These are phyloP conservation scores for Suncus etruscus DNA, from an alignment of 2,113 vertebrate genomes.

Conservation along the genomic window DNA sequence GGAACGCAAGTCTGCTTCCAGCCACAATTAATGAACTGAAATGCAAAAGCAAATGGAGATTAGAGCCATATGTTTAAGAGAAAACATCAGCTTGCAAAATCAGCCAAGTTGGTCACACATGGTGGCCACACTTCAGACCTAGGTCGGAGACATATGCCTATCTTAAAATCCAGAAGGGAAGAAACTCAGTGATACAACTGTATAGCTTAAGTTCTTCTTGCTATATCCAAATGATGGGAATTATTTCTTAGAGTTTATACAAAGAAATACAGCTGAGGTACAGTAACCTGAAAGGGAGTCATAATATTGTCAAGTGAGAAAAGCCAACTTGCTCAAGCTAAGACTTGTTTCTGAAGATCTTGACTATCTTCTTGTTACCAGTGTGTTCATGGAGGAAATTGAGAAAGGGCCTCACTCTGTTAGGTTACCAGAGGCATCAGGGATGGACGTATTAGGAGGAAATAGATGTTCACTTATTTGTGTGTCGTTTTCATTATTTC, in stretches of 20 bases:
- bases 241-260: not conserved
- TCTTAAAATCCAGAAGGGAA: not conserved
- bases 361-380: not conserved
- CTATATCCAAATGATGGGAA: not conserved
- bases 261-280: not conserved
- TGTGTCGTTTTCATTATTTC: slow-evolving; percentile 10
- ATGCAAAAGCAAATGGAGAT: slow-evolving; percentile 30
- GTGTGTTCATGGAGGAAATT: not conserved
- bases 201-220: not conserved
- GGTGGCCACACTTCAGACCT: not conserved
- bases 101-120: not conserved
- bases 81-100: slow-evolving; percentile 2
- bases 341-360: not conserved
- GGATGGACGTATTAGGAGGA: not conserved
- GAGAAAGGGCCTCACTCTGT: not conserved
- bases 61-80: not conserved
- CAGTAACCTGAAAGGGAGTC: not conserved
- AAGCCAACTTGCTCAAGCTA: not conserved
- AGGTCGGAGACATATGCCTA: not conserved
- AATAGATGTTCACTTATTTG: not conserved
- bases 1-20: slow-evolving; percentile 36
- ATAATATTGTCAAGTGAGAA: not conserved
- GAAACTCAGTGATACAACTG: not conserved
- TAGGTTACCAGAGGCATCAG: not conserved
- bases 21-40: slow-evolving; percentile 44